Evolutionary conservation across 2,888 invertebrate genomes (phyloP).

Genomic region (Marronus borbonicus): DNA sequence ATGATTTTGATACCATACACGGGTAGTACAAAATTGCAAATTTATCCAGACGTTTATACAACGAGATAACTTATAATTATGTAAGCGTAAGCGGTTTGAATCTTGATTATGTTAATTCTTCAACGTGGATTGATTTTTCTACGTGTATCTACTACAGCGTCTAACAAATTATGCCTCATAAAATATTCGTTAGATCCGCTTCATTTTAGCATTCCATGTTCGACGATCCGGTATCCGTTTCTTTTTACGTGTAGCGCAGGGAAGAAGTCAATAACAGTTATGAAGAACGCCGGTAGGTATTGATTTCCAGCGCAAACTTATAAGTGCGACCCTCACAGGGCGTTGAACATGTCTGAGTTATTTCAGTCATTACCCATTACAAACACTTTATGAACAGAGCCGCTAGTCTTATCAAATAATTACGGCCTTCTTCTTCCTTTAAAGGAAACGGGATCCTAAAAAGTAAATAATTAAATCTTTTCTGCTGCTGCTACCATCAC

Average conservation of each 20-base stretch:
- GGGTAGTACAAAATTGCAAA: not conserved
- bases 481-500: conserved; percentile 57
- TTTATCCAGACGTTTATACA: not conserved
- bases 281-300: conserved; percentile 43
- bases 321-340: conserved; percentile 53
- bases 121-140: conserved; percentile 9
- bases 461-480: conserved; percentile 59
- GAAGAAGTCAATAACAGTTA: conserved; percentile 40
- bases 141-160: not conserved
- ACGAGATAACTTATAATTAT: conserved; percentile 19
- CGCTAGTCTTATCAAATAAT: conserved; percentile 61
- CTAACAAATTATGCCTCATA: conserved; percentile 35
- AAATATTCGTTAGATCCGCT: conserved; percentile 16
- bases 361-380: conserved; percentile 60
- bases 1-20: not conserved
- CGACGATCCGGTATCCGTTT: conserved; percentile 11
- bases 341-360: conserved; percentile 57
- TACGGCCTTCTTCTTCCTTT: conserved; percentile 55
- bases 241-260: conserved; percentile 26
- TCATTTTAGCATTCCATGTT: conserved; percentile 9
- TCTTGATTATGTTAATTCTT: conserved; percentile 32
- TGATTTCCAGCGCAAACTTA: conserved; percentile 45
- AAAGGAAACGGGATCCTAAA: conserved; percentile 55
- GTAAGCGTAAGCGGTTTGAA: not conserved
- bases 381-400: conserved; percentile 60